Evolutionary conservation across 2,888 invertebrate genomes (phyloP).

Genomic region (Tipula lateralis): DNA sequence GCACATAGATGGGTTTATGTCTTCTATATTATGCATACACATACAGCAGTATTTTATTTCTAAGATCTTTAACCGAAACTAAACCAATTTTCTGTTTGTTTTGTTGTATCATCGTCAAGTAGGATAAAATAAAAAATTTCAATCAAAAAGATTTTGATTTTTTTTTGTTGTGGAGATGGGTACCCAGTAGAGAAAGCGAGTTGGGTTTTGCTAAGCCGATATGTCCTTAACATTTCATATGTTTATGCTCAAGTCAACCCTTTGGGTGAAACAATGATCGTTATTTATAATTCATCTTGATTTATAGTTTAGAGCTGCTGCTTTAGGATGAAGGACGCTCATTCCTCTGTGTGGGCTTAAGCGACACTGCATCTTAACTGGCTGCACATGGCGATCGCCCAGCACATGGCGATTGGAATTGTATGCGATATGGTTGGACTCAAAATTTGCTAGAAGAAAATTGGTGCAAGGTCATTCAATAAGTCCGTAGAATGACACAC

Average conservation of each 20-base stretch:
- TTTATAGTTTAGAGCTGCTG: too few relatives aligned
- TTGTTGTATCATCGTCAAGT: not conserved
- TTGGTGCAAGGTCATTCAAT: too few relatives aligned
- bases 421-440: too few relatives aligned
- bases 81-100: not conserved
- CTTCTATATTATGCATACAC: too few relatives aligned
- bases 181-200: not conserved
- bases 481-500: too few relatives aligned
- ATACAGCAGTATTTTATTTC: not conserved
- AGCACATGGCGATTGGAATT: too few relatives aligned
- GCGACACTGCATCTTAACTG: too few relatives aligned
- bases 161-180: not conserved
- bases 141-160: not conserved
- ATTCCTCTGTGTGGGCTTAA: too few relatives aligned
- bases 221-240: not conserved
- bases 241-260: not conserved
- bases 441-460: too few relatives aligned
- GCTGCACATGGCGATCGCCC: too few relatives aligned
- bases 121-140: not conserved
- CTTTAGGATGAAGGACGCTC: too few relatives aligned
- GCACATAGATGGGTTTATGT: not conserved
- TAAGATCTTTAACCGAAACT: constrained; percentile 11
- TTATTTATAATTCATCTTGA: not conserved
- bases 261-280: not conserved
- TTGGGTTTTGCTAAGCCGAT: not conserved